A percentile compares a stretch with the other conserved stretches of the same genome.
Evolutionary conservation across 2,888 invertebrate genomes (phyloP).

Genomic region (Amphipyra berbera): DNA sequence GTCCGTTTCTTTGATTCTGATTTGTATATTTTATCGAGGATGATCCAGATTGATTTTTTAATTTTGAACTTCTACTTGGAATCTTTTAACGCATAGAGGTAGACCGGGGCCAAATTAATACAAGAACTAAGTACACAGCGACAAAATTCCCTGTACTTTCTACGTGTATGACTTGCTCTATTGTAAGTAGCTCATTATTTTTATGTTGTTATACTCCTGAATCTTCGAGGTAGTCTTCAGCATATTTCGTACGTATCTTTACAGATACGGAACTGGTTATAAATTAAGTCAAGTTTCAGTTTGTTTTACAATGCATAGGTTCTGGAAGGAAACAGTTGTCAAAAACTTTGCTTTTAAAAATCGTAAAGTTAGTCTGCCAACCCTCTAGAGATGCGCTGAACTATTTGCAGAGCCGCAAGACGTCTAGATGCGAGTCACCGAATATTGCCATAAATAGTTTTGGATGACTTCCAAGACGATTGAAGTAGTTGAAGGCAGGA

Average conservation of each 20-base stretch:
- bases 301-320: constrained; percentile 24
- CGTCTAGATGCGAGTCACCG: constrained; percentile 64
- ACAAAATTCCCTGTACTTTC: too few species aligned
- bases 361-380: constrained; percentile 40
- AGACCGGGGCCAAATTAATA: too few species aligned
- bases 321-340: constrained; percentile 19
- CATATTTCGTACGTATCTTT: not conserved
- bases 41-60: not conserved
- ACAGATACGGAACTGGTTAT: not conserved
- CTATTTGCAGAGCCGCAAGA: constrained; percentile 66
- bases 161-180: too few species aligned
- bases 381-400: constrained; percentile 48
- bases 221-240: not conserved
- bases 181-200: too few species aligned
- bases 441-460: constrained; percentile 77
- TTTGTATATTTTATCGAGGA: constrained; percentile 16
- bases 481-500: constrained; percentile 62
- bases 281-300: constrained; percentile 12
- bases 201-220: not conserved
- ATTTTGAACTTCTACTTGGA: not conserved
- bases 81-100: not conserved
- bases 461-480: constrained; percentile 78
- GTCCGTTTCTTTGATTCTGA: constrained; percentile 16
- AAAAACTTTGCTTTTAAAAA: constrained; percentile 59
- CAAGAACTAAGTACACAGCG: too few species aligned